These are phyloP conservation scores for Auanema freiburgensis DNA, from an alignment of 2,888 invertebrate genomes.

Conservation along the genomic window DNA sequence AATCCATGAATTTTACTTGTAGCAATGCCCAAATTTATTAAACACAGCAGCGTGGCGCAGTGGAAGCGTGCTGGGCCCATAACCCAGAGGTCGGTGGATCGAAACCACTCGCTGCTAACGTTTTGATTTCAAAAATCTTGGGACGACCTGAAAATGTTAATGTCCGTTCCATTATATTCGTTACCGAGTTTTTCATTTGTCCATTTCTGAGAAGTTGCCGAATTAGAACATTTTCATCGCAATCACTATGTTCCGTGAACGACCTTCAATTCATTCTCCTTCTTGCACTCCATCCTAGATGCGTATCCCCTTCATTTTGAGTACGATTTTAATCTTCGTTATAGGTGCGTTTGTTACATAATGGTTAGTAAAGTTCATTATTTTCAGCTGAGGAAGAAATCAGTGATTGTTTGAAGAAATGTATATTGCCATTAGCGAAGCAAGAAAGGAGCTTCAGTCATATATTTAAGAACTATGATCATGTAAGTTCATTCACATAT, in stretches of 20 bases:
- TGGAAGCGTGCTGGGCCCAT: neutral
- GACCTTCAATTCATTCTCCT: neutral
- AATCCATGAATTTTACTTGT: too few species aligned
- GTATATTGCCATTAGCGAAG: slow-evolving; percentile 53
- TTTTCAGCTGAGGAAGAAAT: slow-evolving; percentile 16
- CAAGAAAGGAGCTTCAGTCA: slow-evolving; percentile 54
- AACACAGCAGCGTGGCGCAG: neutral
- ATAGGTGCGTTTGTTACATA: too few species aligned
- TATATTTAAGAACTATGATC: slow-evolving; percentile 59
- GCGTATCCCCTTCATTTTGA: slow-evolving; percentile 24
- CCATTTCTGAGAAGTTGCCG: neutral
- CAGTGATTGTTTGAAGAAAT: slow-evolving; percentile 51
- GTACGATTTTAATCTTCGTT: too few species aligned
- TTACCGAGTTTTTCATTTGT: too few species aligned
- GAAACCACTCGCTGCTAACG: slow-evolving; percentile 7
- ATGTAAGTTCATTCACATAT: slow-evolving; percentile 25
- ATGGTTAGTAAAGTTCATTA: slow-evolving; percentile 9
- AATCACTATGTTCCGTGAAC: neutral
- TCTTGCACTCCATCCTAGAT: slow-evolving; percentile 31
- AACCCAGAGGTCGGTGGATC: slow-evolving; percentile 1
- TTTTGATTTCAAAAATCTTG: neutral
- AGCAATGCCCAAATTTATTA: too few species aligned
- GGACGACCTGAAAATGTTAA: too few species aligned
- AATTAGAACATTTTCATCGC: neutral
- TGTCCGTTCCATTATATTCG: too few species aligned